phyloP scores from a whole-genome alignment of 53 echinoderm and acorn worm genomes.

The Holothuria scabra region DNA sequence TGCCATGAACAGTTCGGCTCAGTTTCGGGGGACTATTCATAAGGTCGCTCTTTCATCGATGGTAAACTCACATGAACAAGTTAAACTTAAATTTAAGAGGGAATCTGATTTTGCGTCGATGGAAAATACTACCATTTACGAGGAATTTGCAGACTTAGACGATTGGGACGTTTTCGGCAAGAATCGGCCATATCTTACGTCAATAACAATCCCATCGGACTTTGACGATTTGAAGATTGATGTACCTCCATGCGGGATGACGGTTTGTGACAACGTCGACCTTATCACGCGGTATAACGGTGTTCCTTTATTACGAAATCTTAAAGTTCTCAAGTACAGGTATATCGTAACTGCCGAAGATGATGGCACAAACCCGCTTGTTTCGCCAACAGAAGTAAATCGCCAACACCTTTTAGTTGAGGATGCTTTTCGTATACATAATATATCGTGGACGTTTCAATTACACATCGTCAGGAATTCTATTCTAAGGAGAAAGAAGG shows the following conservation, averaged over 20 bases:
- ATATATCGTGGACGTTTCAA: constrained; percentile 75
- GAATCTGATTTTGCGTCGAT: background rate
- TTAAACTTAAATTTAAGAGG: constrained; percentile 1
- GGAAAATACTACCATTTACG: constrained; percentile 48
- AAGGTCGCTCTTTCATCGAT: constrained; percentile 62
- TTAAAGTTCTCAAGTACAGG: constrained; percentile 68
- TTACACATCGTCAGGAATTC: constrained; percentile 63
- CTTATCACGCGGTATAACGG: constrained; percentile 69
- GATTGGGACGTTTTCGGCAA: constrained; percentile 69
- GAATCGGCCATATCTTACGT: constrained; percentile 31
- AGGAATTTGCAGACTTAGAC: constrained; percentile 63
- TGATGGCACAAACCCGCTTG: constrained; percentile 77
- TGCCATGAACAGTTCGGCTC: constrained; percentile 25
- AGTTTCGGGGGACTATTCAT: constrained; percentile 80
- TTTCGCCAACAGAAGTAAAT: constrained; percentile 56
- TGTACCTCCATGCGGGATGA: constrained; percentile 83
- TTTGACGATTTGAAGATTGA: constrained; percentile 46
- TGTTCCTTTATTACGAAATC: constrained; percentile 49
- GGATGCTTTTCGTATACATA: constrained; percentile 72
- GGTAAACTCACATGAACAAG: constrained; percentile 55
- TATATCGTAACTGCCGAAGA: constrained; percentile 78
- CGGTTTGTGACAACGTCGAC: constrained; percentile 82
- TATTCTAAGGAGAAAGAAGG: constrained; percentile 59
- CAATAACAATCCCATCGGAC: constrained; percentile 54
- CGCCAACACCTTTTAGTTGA: constrained; percentile 69